Evolutionary conservation across 1,140 invertebrate species (phyloP).

Genomic region (Orchestia grillus): DNA sequence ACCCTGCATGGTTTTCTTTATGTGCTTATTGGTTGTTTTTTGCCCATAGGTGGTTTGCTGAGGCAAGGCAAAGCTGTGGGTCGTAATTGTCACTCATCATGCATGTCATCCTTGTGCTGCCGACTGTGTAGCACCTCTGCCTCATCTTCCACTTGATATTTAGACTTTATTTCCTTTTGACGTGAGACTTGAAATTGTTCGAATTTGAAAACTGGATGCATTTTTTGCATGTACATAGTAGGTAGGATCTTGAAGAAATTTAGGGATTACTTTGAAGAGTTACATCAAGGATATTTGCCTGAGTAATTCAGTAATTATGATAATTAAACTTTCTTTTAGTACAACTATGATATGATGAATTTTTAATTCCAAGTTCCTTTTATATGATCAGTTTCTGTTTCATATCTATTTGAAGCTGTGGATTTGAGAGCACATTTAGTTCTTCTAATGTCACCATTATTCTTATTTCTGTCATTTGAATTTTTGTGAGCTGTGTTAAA

Average conservation of each 20-base stretch:
- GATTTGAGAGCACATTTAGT: not conserved
- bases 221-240: not conserved
- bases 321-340: not conserved
- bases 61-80: not conserved
- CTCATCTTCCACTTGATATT: not conserved
- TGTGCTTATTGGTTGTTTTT: slow-evolving; percentile 12
- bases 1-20: not conserved
- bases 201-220: not conserved
- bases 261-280: not conserved
- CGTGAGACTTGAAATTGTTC: not conserved
- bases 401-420: not conserved
- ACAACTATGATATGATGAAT: not conserved
- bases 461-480: not conserved
- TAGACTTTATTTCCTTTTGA: not conserved
- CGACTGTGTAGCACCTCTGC: not conserved
- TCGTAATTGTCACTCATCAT: not conserved
- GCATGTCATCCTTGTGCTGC: not conserved
- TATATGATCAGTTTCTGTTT: not conserved
- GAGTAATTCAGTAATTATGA: not conserved
- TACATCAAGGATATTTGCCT: not conserved
- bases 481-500: not conserved
- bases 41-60: slow-evolving; percentile 42
- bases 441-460: not conserved
- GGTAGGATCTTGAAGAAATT: not conserved
- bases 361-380: not conserved